A percentile compares a stretch with the other conserved stretches of the same genome.
phyloP scores from a whole-genome alignment of 2,888 invertebrate species.

The Rugalucina vietnamica region DNA sequence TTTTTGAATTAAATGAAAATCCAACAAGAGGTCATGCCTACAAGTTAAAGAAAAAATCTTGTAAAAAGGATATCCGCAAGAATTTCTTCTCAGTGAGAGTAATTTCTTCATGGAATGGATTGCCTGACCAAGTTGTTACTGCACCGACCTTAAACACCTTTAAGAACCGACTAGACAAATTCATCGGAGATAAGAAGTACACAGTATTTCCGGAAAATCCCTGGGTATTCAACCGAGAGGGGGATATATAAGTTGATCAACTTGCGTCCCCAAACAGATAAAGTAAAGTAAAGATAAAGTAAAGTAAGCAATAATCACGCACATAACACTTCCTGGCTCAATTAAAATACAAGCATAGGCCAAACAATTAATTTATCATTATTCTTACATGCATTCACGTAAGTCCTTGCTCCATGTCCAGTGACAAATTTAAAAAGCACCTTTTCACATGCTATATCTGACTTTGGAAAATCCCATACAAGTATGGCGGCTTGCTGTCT shows the following conservation, averaged over 20 bases:
- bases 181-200: background rate
- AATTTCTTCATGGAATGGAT: background rate
- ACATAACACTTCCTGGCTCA: too few relatives aligned
- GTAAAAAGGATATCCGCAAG: background rate
- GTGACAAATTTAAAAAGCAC: too few relatives aligned
- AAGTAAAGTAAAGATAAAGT: background rate
- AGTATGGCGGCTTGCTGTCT: too few relatives aligned
- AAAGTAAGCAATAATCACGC: too few relatives aligned
- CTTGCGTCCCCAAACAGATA: background rate
- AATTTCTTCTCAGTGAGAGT: slow-evolving; percentile 8
- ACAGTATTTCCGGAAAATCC: background rate
- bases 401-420: too few relatives aligned
- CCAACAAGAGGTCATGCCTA: background rate
- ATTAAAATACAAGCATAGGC: too few relatives aligned
- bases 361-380: too few relatives aligned
- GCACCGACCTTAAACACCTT: background rate
- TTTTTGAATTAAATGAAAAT: background rate
- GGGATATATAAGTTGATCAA: slow-evolving; percentile 4
- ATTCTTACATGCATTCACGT: too few relatives aligned
- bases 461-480: too few relatives aligned
- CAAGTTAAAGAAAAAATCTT: slow-evolving; percentile 3
- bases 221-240: background rate
- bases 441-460: too few relatives aligned
- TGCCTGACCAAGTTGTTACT: background rate
- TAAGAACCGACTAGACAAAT: background rate